These are phyloP conservation scores for Lycorma delicatula DNA, from an alignment of 1,140 invertebrate species.

Conservation along the genomic window DNA sequence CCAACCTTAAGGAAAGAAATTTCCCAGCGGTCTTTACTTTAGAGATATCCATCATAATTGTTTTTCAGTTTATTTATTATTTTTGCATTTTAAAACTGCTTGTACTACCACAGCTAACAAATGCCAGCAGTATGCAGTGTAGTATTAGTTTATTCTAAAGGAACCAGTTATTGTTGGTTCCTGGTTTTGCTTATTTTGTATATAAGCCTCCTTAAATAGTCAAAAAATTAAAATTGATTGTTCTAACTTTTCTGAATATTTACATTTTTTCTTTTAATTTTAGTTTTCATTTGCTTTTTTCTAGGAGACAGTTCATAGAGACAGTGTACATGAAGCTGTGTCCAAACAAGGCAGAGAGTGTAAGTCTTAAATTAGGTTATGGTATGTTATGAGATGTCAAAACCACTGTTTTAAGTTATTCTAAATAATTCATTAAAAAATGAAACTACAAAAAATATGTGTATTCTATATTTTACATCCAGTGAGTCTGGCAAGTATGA, in stretches of 20 bases:
- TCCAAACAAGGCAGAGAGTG: constrained; percentile 49
- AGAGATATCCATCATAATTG: no score
- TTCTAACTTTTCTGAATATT: constrained; percentile 2
- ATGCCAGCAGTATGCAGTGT: no score
- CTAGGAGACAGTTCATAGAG: constrained; percentile 51
- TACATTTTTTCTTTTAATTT: constrained; percentile 3
- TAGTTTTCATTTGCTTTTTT: constrained; percentile 35
- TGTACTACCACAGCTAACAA: no score
- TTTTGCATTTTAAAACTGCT: no score
- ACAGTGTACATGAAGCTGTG: constrained; percentile 51
- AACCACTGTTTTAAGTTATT: no score
- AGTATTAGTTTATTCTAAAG: background rate
- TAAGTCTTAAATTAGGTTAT: constrained; percentile 39
- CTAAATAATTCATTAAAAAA: no score
- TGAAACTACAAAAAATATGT: no score
- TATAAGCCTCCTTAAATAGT: background rate
- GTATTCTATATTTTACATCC: no score
- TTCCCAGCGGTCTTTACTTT: no score
- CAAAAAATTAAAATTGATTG: background rate
- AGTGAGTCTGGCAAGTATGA: no score
- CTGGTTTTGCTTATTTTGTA: constrained; percentile 2
- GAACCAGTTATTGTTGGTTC: background rate
- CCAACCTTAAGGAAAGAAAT: no score
- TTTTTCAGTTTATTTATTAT: no score
- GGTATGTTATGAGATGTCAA: constrained; percentile 5